These are phyloP conservation scores for Tadarida brasiliensis DNA, from an alignment of 2,797 vertebrate genomes.

Conservation along the genomic window DNA sequence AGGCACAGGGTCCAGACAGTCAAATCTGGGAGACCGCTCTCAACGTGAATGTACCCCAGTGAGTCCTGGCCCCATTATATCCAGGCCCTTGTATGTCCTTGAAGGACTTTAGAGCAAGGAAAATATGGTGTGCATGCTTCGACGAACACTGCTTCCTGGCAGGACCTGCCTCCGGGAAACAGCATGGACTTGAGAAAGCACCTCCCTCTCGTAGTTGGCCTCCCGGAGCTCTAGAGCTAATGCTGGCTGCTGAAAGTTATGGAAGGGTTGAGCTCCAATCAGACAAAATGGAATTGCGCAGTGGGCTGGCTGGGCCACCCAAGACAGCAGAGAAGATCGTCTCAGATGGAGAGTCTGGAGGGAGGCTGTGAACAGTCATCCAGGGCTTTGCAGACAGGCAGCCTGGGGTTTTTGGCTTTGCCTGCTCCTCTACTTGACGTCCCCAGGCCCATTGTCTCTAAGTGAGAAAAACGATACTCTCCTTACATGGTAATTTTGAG, in stretches of 20 bases:
- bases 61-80: neutral
- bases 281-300: neutral
- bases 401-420: neutral
- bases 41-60: neutral
- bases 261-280: neutral
- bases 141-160: neutral
- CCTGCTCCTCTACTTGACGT: neutral
- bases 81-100: neutral
- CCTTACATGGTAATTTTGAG: neutral
- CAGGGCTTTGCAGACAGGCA: neutral
- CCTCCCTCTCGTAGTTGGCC: neutral
- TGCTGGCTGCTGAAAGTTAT: neutral
- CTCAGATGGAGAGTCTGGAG: neutral
- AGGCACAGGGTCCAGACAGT: neutral
- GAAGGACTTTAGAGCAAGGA: neutral
- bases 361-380: neutral
- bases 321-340: neutral
- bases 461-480: neutral
- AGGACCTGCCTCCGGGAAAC: neutral
- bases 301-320: too few relatives aligned
- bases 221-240: neutral
- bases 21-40: neutral
- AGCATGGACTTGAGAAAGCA: rapidly evolving
- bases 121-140: neutral
- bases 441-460: neutral